Evolutionary conservation across 37 sponge, comb jelly and placozoan species (phyloP).

Genomic region (Mnemiopsis leidyi): DNA sequence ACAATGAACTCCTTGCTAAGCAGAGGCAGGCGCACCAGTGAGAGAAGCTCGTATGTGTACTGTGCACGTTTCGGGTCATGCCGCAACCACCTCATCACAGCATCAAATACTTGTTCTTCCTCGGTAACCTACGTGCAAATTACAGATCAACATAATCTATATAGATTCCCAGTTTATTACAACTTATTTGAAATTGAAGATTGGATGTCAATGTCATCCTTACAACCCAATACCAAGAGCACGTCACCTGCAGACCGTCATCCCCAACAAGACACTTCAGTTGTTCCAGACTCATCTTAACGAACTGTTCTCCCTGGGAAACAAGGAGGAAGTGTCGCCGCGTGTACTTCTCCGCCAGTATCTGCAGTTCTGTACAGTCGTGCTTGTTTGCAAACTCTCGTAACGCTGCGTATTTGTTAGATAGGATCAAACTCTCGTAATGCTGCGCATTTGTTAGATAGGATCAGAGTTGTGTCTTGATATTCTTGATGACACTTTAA

Average conservation of each 20-base stretch:
- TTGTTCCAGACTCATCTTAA: constrained; percentile 49
- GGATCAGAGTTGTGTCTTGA: background rate
- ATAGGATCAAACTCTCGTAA: background rate
- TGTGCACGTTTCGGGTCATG: constrained; percentile 18
- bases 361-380: constrained; percentile 59
- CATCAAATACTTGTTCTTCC: constrained; percentile 53
- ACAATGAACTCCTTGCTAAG: constrained; percentile 57
- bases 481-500: too few species aligned
- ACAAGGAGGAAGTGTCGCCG: constrained; percentile 53
- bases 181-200: too few species aligned
- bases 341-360: constrained; percentile 40
- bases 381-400: constrained; percentile 33
- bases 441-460: background rate
- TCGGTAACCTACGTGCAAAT: constrained; percentile 42
- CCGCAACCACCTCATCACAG: constrained; percentile 48
- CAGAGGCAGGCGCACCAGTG: constrained; percentile 19
- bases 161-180: background rate
- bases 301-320: constrained; percentile 49
- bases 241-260: constrained; percentile 21
- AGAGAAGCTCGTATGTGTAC: constrained; percentile 45
- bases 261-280: constrained; percentile 3
- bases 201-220: background rate
- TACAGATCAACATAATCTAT: background rate
- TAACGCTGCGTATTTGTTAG: background rate
- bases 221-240: background rate